Percentiles rank a stretch among this genome's conserved stretches.
These are phyloP conservation scores for Callipepla squamata DNA, from an alignment of 2,113 vertebrate species.

Conservation along the genomic window DNA sequence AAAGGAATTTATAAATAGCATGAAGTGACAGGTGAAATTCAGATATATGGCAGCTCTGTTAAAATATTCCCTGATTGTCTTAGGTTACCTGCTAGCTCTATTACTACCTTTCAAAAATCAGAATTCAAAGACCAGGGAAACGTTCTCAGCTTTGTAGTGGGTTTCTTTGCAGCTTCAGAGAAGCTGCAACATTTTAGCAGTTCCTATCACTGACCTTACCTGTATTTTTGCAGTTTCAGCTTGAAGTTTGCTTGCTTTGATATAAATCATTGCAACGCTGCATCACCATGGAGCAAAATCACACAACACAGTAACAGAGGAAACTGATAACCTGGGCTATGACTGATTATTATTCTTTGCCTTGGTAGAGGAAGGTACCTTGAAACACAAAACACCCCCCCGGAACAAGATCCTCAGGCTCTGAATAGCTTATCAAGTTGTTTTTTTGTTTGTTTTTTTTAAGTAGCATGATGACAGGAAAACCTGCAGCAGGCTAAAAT, in stretches of 20 bases:
- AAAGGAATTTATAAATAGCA: neutral
- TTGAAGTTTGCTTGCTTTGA: constrained; percentile 64
- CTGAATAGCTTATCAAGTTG: neutral
- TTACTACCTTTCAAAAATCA: constrained; percentile 35
- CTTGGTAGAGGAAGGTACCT: neutral
- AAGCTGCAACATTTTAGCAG: constrained; percentile 39
- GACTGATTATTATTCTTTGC: neutral
- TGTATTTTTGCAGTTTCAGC: constrained; percentile 43
- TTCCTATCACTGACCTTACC: constrained; percentile 49
- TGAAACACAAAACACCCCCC: neutral
- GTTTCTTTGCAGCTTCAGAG: constrained; percentile 16
- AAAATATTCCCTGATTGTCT: constrained; percentile 15
- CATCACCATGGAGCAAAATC: constrained; percentile 27
- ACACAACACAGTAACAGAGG: neutral
- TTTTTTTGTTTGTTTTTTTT: neutral
- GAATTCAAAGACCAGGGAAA: constrained; percentile 47
- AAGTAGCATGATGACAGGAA: neutral
- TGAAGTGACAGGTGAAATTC: neutral
- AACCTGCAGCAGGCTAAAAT: neutral
- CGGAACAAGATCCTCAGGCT: neutral
- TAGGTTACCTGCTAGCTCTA: constrained; percentile 2
- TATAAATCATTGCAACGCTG: neutral
- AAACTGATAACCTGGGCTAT: constrained; percentile 2
- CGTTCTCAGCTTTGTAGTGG: constrained; percentile 29
- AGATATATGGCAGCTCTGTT: neutral